phyloP scores from a whole-genome alignment of 2,797 vertebrate species.

The Pangasius macronema region DNA sequence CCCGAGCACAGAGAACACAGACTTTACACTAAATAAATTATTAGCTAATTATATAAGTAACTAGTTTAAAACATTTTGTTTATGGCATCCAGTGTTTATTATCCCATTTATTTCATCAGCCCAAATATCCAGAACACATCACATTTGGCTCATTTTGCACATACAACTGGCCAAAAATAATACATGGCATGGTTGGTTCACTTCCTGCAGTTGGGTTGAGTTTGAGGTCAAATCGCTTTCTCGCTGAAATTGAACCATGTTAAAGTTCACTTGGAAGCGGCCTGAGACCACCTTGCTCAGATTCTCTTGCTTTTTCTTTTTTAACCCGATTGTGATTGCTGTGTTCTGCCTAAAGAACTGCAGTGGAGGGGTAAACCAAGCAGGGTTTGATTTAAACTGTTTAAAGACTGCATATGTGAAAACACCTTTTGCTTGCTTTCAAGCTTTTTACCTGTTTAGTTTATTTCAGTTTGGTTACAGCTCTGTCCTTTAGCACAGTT shows the following conservation, averaged over 20 bases:
- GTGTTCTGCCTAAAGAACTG: not conserved
- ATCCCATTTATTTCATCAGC: not conserved
- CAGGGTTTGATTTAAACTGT: not conserved
- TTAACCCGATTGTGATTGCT: not conserved
- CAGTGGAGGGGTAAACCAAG: not conserved
- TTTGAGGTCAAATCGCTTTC: not conserved
- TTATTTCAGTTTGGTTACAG: not conserved
- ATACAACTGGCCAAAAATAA: not conserved
- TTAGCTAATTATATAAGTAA: not conserved
- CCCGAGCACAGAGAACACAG: not conserved
- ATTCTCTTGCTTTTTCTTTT: not conserved
- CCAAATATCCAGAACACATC: not conserved
- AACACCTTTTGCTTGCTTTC: not conserved
- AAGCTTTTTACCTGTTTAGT: not conserved
- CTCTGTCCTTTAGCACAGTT: not conserved
- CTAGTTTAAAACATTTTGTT: not conserved
- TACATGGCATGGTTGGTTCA: not conserved
- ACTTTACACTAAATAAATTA: not conserved
- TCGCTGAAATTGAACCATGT: not conserved
- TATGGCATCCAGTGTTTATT: not conserved
- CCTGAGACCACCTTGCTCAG: not conserved
- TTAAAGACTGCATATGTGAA: not conserved
- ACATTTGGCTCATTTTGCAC: conserved; percentile 1
- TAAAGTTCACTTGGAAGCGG: conserved; percentile 7
- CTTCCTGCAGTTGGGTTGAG: not conserved